Conservation (phyloP, 2,888 invertebrate species). For the Parnassius orleans region DNA sequence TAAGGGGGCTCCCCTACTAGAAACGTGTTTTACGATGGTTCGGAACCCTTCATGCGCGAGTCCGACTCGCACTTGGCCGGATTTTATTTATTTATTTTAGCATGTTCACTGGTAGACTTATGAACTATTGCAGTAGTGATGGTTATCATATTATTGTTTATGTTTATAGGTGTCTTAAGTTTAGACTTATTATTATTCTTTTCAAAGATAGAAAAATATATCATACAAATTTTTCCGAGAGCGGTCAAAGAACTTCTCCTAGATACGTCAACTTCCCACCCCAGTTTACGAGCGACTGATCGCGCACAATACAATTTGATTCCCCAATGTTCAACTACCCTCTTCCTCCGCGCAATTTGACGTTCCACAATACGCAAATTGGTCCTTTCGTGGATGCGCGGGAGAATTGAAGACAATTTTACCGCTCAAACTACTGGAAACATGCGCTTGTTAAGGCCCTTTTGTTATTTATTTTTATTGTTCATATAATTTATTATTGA, state of each 20-base stretch:
- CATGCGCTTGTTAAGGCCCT: constrained; percentile 43
- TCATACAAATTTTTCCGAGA: background rate
- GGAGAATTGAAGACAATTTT: constrained; percentile 45
- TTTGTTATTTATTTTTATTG: constrained; percentile 36
- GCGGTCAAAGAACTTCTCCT: background rate
- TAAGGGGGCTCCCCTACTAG: too few species aligned
- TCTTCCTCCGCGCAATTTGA: constrained; percentile 64
- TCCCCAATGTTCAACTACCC: constrained; percentile 62
- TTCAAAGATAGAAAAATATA: too few species aligned
- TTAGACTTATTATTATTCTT: too few species aligned
- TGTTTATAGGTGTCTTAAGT: too few species aligned
- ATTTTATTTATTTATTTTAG: too few species aligned
- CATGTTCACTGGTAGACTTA: too few species aligned
- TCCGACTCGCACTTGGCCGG: too few species aligned
- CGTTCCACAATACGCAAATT: constrained; percentile 59
- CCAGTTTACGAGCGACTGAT: constrained; percentile 55
- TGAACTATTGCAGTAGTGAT: too few species aligned
- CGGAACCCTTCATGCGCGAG: too few species aligned
- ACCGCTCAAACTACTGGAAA: constrained; percentile 49
- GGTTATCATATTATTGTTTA: too few species aligned
- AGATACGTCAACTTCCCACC: constrained; percentile 42
- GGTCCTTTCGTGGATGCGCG: constrained; percentile 39
- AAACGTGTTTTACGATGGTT: too few species aligned
- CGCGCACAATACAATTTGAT: constrained; percentile 69
- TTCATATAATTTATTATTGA: constrained; percentile 12